A percentile compares a stretch with the other conserved stretches of the same genome.
Conservation (phyloP, 2,797 vertebrate species). For the Epinephelus awoara region DNA sequence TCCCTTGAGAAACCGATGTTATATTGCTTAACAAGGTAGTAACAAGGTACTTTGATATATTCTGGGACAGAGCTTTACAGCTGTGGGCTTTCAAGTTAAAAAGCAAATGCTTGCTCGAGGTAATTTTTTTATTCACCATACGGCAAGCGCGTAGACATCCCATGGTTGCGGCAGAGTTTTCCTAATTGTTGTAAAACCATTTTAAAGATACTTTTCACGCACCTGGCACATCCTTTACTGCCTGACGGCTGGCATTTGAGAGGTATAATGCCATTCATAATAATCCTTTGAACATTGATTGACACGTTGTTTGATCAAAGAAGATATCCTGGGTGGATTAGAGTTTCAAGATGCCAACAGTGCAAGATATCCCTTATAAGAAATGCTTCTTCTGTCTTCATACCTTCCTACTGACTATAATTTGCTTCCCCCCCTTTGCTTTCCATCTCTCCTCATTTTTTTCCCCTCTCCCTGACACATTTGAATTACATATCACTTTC, state of each 20-base stretch:
- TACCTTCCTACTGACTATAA: slow-evolving; percentile 52
- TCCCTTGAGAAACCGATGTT: slow-evolving; percentile 34
- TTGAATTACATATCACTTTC: slow-evolving; percentile 83
- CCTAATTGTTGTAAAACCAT: slow-evolving; percentile 40
- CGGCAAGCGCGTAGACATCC: slow-evolving; percentile 27
- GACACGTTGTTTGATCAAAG: slow-evolving; percentile 81
- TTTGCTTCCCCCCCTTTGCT: slow-evolving; percentile 56
- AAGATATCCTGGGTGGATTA: slow-evolving; percentile 73
- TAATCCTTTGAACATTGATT: slow-evolving; percentile 80
- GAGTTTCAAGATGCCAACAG: slow-evolving; percentile 64
- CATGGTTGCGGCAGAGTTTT: slow-evolving; percentile 18
- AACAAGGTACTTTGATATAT: slow-evolving; percentile 55
- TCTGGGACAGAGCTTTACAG: slow-evolving; percentile 30
- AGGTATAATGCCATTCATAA: slow-evolving; percentile 70
- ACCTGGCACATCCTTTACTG: slow-evolving; percentile 39
- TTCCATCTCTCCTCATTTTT: slow-evolving; percentile 57
- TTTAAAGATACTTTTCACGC: slow-evolving; percentile 54
- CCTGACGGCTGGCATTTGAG: slow-evolving; percentile 69
- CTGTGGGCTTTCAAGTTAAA: slow-evolving; percentile 40
- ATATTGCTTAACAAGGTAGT: slow-evolving; percentile 47
- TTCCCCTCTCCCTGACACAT: slow-evolving; percentile 67
- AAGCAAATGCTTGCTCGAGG: slow-evolving; percentile 45
- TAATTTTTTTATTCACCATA: slow-evolving; percentile 52
- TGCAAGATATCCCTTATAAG: slow-evolving; percentile 60
- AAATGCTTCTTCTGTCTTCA: slow-evolving; percentile 57